Evolutionary conservation across 1,140 invertebrate genomes (phyloP), one percentile per base, ranked within the genome.

Genomic region (Cheumatopsyche charites): DNA sequence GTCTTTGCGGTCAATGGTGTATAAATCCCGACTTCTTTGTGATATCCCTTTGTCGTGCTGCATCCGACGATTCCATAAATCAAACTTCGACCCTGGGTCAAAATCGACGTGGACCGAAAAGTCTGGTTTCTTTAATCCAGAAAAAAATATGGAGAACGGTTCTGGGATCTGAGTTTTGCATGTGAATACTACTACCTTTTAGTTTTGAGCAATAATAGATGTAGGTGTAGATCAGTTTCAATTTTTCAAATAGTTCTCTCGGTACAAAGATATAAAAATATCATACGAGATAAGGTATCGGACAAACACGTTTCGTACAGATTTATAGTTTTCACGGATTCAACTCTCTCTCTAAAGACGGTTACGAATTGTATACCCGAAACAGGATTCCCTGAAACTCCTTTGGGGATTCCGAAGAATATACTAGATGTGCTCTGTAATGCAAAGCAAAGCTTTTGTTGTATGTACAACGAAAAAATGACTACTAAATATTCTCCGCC

Each of bases 41-140:
- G 29, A 17, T 26, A 63, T 63, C 62, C 62, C 42, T 63, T 63
- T 63, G 62, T 63, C 36, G 42, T 15, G 17, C 62, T 17, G 36
- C 62, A 41, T 45, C 62, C 62, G 42, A 63, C 62, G 55, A 63
- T 63, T 63, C 42, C 62, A 63, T 63, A 63, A 63, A 63, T 63
- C 62, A 63, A 63, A 63, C 42, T 42, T 63, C 29, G 62, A 3
- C 42, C 55, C 15, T 5, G 42, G 62, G 62, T 63, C 62, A 19
- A 63, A 63, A 42, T 62, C 29, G 58, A 13, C 15, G 5, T 42
- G 41, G 41, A 6, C 41, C 12, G 5, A 15, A 2, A 42, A 2
- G 21, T 5, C 26, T 21, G 11, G 13, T 6, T 19, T n/a, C 62
- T 63, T 36, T 36, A 63, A 63, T 41, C 62, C 62, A 2, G 36